phyloP scores from a whole-genome alignment of 2,113 vertebrate genomes.

The Neoarius graeffei region DNA sequence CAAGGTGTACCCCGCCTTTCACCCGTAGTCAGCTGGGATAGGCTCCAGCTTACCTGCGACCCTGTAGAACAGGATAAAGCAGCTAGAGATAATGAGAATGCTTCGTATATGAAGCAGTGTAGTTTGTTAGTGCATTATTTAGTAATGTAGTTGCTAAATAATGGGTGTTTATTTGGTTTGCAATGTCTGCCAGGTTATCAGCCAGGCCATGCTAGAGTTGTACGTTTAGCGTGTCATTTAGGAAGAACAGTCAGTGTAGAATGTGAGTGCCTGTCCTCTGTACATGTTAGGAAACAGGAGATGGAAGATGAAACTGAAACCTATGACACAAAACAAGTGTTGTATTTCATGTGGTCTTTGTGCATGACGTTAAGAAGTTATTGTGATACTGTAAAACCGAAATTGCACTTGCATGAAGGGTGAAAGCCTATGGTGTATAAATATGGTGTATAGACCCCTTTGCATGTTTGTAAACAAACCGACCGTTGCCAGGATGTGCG shows the following conservation, averaged over 20 bases:
- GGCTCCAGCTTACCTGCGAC: too few relatives aligned
- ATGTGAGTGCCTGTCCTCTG: slow-evolving; percentile 25
- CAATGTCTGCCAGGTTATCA: neutral
- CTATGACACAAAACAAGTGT: slow-evolving; percentile 32
- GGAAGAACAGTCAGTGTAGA: neutral
- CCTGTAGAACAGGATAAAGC: too few relatives aligned
- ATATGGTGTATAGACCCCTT: too few relatives aligned
- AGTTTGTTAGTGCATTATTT: neutral
- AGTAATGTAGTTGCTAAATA: neutral
- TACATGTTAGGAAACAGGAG: slow-evolving; percentile 29
- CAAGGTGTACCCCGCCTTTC: too few relatives aligned
- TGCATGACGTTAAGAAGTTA: slow-evolving; percentile 32
- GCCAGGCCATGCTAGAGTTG: neutral
- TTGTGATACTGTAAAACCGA: slow-evolving; percentile 5
- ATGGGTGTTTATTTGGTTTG: neutral
- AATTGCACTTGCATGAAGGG: slow-evolving; percentile 16
- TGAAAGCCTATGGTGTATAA: slow-evolving; percentile 11
- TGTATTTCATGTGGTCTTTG: slow-evolving; percentile 34
- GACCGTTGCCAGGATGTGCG: too few relatives aligned
- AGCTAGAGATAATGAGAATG: too few relatives aligned
- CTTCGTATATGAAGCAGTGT: neutral
- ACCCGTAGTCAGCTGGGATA: too few relatives aligned
- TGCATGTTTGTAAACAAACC: too few relatives aligned
- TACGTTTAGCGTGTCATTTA: neutral
- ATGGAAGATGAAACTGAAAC: slow-evolving; percentile 32